Conservation (phyloP, 1,140 invertebrate species). For the Paraescarpia echinospica region DNA sequence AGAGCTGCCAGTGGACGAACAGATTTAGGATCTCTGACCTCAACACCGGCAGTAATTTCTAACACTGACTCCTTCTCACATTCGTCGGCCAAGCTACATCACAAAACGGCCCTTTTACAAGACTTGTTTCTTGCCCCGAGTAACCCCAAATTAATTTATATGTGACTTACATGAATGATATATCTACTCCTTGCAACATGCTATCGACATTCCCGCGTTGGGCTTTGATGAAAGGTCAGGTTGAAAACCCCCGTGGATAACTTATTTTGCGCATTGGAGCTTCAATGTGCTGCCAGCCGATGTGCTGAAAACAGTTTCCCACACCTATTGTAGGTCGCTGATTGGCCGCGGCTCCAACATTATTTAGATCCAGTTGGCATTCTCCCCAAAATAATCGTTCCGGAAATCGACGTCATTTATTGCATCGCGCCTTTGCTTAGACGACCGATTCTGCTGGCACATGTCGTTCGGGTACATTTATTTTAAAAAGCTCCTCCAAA, state of each 20-base stretch:
- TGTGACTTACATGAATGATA: neutral
- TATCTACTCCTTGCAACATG: neutral
- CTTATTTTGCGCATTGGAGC: too few relatives aligned
- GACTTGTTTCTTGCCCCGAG: neutral
- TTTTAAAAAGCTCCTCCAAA: too few relatives aligned
- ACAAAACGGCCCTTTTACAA: neutral
- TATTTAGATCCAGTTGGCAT: neutral
- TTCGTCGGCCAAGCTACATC: too few relatives aligned
- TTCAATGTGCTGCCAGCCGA: too few relatives aligned
- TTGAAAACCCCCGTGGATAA: too few relatives aligned
- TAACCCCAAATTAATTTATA: neutral
- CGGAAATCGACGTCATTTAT: neutral
- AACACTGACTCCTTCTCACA: too few relatives aligned
- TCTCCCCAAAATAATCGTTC: neutral
- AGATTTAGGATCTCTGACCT: too few relatives aligned
- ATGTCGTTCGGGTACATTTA: too few relatives aligned
- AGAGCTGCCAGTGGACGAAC: too few relatives aligned
- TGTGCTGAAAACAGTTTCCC: too few relatives aligned
- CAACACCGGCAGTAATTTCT: too few relatives aligned
- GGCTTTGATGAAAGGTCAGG: neutral
- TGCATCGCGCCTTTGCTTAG: neutral
- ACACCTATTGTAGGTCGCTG: too few relatives aligned
- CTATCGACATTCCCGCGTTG: neutral
- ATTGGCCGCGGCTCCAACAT: neutral
- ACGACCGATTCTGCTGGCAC: neutral